Base-by-base conservation (phyloP, 2,888 invertebrate species). In the Linnaemya vulpina region DNA sequence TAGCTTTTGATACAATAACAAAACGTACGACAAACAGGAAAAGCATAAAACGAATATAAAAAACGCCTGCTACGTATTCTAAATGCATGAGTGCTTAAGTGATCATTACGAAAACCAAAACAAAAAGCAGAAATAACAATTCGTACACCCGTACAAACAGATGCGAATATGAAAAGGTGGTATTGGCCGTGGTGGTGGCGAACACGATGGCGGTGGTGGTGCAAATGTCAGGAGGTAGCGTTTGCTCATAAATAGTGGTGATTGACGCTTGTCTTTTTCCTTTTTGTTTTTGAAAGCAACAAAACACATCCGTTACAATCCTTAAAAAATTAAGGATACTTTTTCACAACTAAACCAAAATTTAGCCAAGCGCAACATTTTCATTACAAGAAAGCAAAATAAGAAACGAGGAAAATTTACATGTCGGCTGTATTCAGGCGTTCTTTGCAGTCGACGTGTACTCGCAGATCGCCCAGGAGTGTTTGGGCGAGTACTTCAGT, bases 291-390 rank as follows among this genome's bases (percentile, higher is more conserved):
- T 17, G 11, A 10, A 22, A 38, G 15, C 35, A 63, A 55, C 43
- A 68, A 46, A 53, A 55, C 15, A 70, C 60, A 75, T 76, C 79
- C 73, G 76, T 49, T 84, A 71, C 62, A 81, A 73, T 81, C 80
- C 84, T 84, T 46, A 58, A 84, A 71, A 76, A 63, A 38, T 43
- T 46, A 67, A 81, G 81, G 81, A 81, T 58, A 74, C 55, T 76
- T 75, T 76, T 67, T 51, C 55, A 58, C 51, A 58, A 67, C 60
- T 75, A 20, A 71, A 55, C 62, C 30, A 73, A 55, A 67, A 81
- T 82, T 25, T 78, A 85, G 38, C 85, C 78, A 85, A 82, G 82
- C 82, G 82, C 70, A 82, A 82, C 82, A 75, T 85, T 75, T 85
- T 85, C 63, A 71, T 63, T 67, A 70, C 75, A 73, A 3, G n/a